Percentiles rank a stretch among this genome's conserved stretches.
Conservation (phyloP, 2,113 vertebrate species). For the Nothobranchius kuhntae region DNA sequence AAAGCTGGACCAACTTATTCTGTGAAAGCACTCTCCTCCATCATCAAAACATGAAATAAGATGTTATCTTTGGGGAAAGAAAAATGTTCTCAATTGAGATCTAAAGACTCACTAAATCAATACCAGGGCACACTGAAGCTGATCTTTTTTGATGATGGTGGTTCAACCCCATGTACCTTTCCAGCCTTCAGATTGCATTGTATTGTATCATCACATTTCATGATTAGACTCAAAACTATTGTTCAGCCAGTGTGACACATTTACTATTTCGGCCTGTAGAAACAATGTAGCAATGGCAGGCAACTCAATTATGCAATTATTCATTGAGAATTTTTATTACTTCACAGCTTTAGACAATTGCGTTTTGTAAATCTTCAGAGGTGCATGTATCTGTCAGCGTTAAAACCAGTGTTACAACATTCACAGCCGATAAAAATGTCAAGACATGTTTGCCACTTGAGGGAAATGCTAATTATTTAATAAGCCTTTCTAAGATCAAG, state of each 20-base stretch:
- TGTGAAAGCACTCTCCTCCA: not conserved
- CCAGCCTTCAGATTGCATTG: too few species aligned
- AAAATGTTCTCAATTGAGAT: too few species aligned
- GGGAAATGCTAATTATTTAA: conserved; percentile 1
- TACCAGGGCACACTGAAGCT: not conserved
- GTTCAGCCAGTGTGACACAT: not conserved
- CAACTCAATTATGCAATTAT: not conserved
- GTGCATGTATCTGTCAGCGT: not conserved
- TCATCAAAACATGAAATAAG: not conserved
- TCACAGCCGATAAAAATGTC: not conserved
- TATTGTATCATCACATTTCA: not conserved
- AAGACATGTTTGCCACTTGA: conserved; percentile 1
- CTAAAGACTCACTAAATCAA: not conserved
- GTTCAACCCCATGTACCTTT: too few species aligned
- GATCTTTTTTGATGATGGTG: too few species aligned
- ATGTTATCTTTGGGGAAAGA: not conserved
- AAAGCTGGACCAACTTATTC: not conserved
- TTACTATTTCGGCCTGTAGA: not conserved
- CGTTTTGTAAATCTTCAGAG: not conserved
- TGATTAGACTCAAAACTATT: not conserved
- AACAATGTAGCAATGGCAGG: not conserved
- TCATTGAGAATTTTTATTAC: conserved; percentile 1
- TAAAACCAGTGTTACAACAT: not conserved
- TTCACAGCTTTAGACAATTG: conserved; percentile 7
- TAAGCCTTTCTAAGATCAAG: conserved; percentile 5